Base-by-base conservation (phyloP, 1,140 invertebrate species). In the Lethocerus indicus region DNA sequence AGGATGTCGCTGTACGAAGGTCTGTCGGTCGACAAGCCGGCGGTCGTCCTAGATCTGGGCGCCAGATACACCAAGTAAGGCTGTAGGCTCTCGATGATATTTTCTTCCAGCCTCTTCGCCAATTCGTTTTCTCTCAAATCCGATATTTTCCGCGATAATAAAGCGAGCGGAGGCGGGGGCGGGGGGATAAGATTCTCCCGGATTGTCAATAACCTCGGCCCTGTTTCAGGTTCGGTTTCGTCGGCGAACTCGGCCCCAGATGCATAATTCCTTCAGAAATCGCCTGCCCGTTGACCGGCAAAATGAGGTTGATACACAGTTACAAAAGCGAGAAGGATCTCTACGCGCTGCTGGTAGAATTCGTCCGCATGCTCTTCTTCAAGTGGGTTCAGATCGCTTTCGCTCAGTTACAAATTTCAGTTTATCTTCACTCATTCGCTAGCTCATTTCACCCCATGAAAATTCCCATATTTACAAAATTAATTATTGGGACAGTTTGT, bases 31-130 rank as follows among this genome's bases (percentile, higher is more conserved):
- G 59, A 59, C n/a, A 59, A 61, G 44, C 56, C 55, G 46, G 54
- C 58, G 28, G 80, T 95, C 1, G 81, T 96, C 1, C 64, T 95
- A 49, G 91, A 97, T 64, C 81, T 97, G 53, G 92, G 93, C 32
- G 71, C 74, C 35, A 86, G 86, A 26, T 96, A 91, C 60, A 95
- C 92, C 2, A 96, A 95, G 88, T 94, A 71, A 72, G 67, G 66
- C 16, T 21, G n/a, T n/a, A n/a, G n/a, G n/a, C n/a, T n/a, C n/a
- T n/a, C n/a, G n/a, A n/a, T n/a, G n/a, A n/a, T n/a, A n/a, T n/a
- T n/a, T n/a, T n/a, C n/a, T n/a, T n/a, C n/a, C n/a, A n/a, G n/a
- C n/a, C n/a, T n/a, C n/a, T n/a, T n/a, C n/a, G n/a, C n/a, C n/a
- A n/a, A n/a, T n/a, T n/a, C n/a, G n/a, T n/a, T n/a, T n/a, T n/a